Evolutionary conservation across 2,113 vertebrate genomes (phyloP).

Genomic region (Lepus timidus): DNA sequence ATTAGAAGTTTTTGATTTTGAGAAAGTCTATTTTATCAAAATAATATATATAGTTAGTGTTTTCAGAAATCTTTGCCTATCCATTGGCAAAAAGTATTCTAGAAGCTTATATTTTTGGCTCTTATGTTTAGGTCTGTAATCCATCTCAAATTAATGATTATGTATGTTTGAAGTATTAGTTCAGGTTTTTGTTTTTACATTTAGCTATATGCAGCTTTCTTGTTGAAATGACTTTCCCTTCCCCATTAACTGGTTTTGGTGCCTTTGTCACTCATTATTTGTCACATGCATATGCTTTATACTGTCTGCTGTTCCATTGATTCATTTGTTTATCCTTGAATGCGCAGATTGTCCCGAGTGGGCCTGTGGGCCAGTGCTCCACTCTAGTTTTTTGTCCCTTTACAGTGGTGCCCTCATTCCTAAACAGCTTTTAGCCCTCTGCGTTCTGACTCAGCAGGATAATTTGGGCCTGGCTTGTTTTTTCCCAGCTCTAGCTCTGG

Average conservation of each 20-base stretch:
- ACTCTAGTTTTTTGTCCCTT: background rate
- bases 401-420: background rate
- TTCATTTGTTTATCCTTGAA: too few species aligned
- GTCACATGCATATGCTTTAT: background rate
- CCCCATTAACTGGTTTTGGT: background rate
- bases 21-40: constrained; percentile 15
- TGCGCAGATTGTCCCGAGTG: too few species aligned
- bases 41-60: background rate
- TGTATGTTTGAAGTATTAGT: background rate
- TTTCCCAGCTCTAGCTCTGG: background rate
- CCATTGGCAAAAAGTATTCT: background rate
- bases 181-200: background rate
- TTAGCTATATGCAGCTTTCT: background rate
- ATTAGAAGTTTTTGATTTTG: constrained; percentile 7
- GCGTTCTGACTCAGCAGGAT: background rate
- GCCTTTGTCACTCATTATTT: background rate
- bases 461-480: background rate
- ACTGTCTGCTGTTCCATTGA: background rate
- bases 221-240: background rate
- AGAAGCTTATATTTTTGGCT: constrained; percentile 24
- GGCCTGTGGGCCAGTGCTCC: background rate
- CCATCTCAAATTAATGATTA: background rate
- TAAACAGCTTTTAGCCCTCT: background rate
- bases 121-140: background rate
- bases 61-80: background rate